phyloP scores from a whole-genome alignment of 2,797 vertebrate genomes.

The Acanthurus leucopareius region DNA sequence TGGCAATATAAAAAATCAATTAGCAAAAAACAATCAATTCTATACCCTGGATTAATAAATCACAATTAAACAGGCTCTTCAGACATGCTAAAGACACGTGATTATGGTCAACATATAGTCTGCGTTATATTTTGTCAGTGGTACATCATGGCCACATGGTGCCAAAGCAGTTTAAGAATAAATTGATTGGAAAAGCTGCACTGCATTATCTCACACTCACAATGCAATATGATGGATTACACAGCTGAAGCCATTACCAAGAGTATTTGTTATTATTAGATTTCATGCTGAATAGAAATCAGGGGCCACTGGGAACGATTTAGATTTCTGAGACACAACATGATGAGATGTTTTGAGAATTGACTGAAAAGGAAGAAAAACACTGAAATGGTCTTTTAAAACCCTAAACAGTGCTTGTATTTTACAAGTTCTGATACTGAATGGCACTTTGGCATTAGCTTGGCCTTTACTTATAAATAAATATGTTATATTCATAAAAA shows the following conservation, averaged over 20 bases:
- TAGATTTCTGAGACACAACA: neutral
- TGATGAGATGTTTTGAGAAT: neutral
- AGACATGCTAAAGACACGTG: constrained; percentile 6
- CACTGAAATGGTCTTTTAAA: neutral
- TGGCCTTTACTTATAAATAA: neutral
- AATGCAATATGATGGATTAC: constrained; percentile 14
- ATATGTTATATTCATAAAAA: neutral
- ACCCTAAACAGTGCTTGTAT: neutral
- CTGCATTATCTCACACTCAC: constrained; percentile 6
- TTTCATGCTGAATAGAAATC: neutral
- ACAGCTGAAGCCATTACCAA: neutral
- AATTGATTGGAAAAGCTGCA: constrained; percentile 18
- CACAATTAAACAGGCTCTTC: constrained; percentile 11
- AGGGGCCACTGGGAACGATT: neutral
- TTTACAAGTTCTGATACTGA: neutral
- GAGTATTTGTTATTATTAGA: neutral
- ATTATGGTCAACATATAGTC: constrained; percentile 15
- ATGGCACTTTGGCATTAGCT: neutral
- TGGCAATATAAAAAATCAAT: neutral
- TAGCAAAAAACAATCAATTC: constrained; percentile 9
- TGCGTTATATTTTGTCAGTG: constrained; percentile 9
- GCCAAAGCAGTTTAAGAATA: constrained; percentile 11
- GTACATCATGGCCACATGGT: constrained; percentile 7
- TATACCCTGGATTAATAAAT: neutral
- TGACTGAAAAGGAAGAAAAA: neutral